Conservation (phyloP, 2,797 vertebrate genomes). For the Tokudaia muenninki region DNA sequence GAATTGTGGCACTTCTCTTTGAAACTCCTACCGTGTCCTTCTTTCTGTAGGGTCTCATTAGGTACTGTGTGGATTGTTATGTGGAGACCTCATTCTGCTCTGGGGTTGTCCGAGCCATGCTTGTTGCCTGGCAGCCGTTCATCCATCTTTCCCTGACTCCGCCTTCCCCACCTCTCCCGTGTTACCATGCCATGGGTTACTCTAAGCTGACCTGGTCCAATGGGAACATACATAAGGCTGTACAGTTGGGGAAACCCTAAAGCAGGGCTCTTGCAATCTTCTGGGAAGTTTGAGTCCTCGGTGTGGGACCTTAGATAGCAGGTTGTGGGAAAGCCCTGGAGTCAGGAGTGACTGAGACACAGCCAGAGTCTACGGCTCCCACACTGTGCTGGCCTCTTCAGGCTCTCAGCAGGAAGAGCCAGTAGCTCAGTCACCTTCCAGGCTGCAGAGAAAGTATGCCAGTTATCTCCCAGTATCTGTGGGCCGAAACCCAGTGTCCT, state of each 20-base stretch:
- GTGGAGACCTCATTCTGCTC: neutral
- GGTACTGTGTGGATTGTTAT: neutral
- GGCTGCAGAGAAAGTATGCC: neutral
- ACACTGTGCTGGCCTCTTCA: no score
- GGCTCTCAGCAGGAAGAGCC: neutral
- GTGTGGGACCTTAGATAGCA: neutral
- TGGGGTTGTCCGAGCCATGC: neutral
- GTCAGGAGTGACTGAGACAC: neutral
- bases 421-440: neutral
- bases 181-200: neutral
- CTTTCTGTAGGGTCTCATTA: neutral
- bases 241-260: neutral
- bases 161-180: neutral
- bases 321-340: neutral
- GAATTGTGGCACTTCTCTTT: neutral
- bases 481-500: neutral
- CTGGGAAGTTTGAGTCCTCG: neutral
- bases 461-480: accelerated
- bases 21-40: neutral
- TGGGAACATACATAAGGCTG: neutral
- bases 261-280: neutral
- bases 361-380: neutral
- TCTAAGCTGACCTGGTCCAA: neutral
- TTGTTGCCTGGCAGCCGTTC: neutral
- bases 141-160: neutral